Percentiles rank a stretch among this genome's conserved stretches.
Evolutionary conservation across 1,140 invertebrate species (phyloP).

Genomic region (Coelopa frigida): DNA sequence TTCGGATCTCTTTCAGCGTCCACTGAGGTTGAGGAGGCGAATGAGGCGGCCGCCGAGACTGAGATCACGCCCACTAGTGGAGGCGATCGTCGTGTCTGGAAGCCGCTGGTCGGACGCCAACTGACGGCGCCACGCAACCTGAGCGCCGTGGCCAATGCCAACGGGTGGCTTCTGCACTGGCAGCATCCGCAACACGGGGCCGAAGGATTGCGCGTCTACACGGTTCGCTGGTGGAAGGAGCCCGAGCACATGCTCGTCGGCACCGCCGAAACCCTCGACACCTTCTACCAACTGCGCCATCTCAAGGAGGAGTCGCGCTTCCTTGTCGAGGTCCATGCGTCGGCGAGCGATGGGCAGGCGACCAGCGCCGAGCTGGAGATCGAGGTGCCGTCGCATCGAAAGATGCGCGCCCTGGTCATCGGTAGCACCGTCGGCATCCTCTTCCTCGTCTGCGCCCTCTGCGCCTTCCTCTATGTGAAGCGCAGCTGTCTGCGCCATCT

Average conservation of each 20-base stretch:
- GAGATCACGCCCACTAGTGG: too few species aligned
- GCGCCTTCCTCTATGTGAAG: slow-evolving; percentile 53
- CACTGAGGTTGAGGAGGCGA: too few species aligned
- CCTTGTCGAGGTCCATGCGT: slow-evolving; percentile 59
- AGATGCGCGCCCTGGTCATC: slow-evolving; percentile 55
- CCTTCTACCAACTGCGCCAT: slow-evolving; percentile 54
- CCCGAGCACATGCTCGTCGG: slow-evolving; percentile 52
- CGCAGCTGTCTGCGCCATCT: slow-evolving; percentile 37
- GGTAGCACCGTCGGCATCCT: slow-evolving; percentile 55
- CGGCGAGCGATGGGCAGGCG: slow-evolving; percentile 49
- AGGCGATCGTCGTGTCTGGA: too few species aligned
- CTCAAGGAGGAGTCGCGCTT: slow-evolving; percentile 60
- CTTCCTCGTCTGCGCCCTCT: slow-evolving; percentile 50
- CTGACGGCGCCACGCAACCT: slow-evolving; percentile 61
- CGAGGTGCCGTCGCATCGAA: slow-evolving; percentile 55
- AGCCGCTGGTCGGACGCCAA: slow-evolving; percentile 22
- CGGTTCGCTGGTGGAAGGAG: slow-evolving; percentile 55
- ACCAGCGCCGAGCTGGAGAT: slow-evolving; percentile 51
- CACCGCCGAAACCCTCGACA: slow-evolving; percentile 55
- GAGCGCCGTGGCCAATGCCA: slow-evolving; percentile 46
- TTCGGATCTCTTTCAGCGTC: too few species aligned
- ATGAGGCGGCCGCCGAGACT: too few species aligned
- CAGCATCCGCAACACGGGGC: slow-evolving; percentile 55
- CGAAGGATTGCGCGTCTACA: slow-evolving; percentile 52
- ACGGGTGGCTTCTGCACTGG: slow-evolving; percentile 69